Evolutionary conservation across 2,113 vertebrate species (phyloP).

Genomic region (Anthoscopus minutus): DNA sequence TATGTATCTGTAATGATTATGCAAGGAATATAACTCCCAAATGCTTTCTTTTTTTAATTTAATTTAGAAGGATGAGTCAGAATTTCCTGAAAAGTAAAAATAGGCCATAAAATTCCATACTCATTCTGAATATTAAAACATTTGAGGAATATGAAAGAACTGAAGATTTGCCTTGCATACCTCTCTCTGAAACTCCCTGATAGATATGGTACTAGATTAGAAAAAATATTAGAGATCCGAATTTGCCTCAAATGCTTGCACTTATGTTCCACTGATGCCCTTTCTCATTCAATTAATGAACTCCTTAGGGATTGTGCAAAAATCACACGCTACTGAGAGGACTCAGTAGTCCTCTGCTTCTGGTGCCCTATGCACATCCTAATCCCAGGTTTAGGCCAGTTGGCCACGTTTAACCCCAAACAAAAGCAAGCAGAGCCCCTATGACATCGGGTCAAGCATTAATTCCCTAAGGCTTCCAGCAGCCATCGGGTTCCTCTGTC

Average conservation of each 20-base stretch:
- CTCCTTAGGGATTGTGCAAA: neutral
- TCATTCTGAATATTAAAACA: neutral
- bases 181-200: neutral
- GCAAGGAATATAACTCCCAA: neutral
- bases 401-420: neutral
- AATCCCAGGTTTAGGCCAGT: neutral
- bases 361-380: neutral
- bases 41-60: neutral
- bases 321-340: no score
- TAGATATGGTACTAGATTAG: neutral
- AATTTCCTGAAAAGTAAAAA: slow-evolving; percentile 13
- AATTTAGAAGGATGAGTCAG: neutral
- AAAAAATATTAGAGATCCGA: neutral
- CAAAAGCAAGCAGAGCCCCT: neutral
- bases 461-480: neutral
- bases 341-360: neutral
- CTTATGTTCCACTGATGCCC: neutral
- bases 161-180: neutral
- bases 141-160: neutral
- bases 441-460: neutral
- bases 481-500: neutral
- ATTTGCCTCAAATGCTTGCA: neutral
- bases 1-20: neutral
- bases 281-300: neutral
- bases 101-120: neutral